Base-by-base conservation (phyloP, 2,113 vertebrate genomes). In the Peucedramus taeniatus region DNA sequence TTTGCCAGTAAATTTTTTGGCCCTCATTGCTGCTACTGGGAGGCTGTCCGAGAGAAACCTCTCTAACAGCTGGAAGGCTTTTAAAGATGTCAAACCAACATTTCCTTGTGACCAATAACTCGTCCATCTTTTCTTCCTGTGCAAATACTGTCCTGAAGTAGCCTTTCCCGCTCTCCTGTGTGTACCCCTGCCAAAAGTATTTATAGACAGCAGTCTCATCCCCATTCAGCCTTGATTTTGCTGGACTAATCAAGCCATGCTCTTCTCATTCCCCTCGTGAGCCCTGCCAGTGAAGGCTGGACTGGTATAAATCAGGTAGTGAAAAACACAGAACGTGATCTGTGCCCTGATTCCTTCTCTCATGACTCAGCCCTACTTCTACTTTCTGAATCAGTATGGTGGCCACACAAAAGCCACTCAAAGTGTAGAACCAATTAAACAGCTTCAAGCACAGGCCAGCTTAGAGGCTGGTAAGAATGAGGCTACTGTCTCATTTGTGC, bases 131-230 rank as follows among this genome's bases (percentile, higher is more conserved):
- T 86, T 88, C 76, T 88, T 90, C 39, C 66, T 53, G 18, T 61
- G 53, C 57, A 72, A 61, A 76, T 42, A 12, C 27, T 95, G 95
- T 64, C 94, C 94, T 92, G 45, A 90, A 83, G 82, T 95, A 88
- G 92, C 94, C 88, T 93, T 93, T 90, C 82, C 59, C 3, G 0
- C 72, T 75, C 70, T 90, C 75, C 71, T 77, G 45, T 76, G 26
- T 64, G 63, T 60, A n/a, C 20, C 74, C 31, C 44, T 84, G 95
- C 95, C 94, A 96, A 18, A 93, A 91, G 37, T 95, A 95, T 95
- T 97, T 93, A 69, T 94, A 93, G 90, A 33, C 54, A 50, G 28
- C 57, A 88, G 19, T 88, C 66, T 93, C 88, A 87, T 72, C 70
- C 37, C 22, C 63, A 65, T 23, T 19, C 28, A 83, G 49, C n/a